A percentile compares a stretch with the other conserved stretches of the same genome.
phyloP scores from a whole-genome alignment of 1,140 invertebrate species.

The Drosophila melanica region DNA sequence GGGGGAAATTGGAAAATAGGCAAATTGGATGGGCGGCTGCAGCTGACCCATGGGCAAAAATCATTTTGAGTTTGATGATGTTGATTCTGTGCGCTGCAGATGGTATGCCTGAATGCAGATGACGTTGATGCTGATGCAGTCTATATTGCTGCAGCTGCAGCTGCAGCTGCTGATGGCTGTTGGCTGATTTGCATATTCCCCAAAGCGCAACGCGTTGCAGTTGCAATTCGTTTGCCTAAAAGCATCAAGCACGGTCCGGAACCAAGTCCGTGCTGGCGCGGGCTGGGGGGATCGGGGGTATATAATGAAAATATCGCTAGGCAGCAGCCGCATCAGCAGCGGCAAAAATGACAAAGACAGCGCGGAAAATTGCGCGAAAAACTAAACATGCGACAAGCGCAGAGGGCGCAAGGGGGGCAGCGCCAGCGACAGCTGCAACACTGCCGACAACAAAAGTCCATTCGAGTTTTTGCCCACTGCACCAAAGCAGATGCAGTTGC shows the following conservation, averaged over 20 bases:
- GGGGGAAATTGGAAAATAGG: no score
- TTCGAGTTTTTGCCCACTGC: constrained; percentile 60
- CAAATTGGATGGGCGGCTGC: neutral
- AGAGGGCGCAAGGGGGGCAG: neutral
- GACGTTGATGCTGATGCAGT: constrained; percentile 21
- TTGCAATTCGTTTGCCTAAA: constrained; percentile 72
- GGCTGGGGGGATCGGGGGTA: constrained; percentile 11
- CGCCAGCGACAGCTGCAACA: constrained; percentile 60
- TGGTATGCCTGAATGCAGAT: constrained; percentile 36
- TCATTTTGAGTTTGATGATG: constrained; percentile 71
- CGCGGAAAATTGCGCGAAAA: constrained; percentile 81
- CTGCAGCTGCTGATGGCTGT: constrained; percentile 42
- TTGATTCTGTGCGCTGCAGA: constrained; percentile 43
- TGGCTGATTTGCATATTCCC: constrained; percentile 81
- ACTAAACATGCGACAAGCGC: constrained; percentile 63
- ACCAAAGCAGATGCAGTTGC: constrained; percentile 52
- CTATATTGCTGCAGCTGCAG: constrained; percentile 54
- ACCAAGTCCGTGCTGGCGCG: constrained; percentile 1
- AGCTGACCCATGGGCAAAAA: constrained; percentile 43
- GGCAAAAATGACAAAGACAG: constrained; percentile 68
- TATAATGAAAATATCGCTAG: constrained; percentile 58
- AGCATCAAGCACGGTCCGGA: constrained; percentile 42
- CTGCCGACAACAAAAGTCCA: constrained; percentile 67
- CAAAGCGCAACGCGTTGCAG: constrained; percentile 67
- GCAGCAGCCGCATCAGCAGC: constrained; percentile 12